Percentiles rank a stretch among this genome's conserved stretches.
Conservation (phyloP, 2,888 invertebrate species). For the Drosophila acutilabella region DNA sequence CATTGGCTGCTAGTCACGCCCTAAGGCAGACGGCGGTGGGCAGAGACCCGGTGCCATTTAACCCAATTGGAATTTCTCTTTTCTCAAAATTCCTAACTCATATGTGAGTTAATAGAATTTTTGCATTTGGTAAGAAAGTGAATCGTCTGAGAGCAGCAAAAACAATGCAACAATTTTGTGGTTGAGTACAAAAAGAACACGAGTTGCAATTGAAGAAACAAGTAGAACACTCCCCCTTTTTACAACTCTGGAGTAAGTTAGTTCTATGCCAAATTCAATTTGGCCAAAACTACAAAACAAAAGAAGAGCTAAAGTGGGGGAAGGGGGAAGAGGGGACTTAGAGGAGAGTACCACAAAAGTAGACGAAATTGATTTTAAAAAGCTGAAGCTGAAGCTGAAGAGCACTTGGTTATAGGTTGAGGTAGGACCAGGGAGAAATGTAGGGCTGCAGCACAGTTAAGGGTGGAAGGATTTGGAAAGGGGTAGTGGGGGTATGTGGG, state of each 20-base stretch:
- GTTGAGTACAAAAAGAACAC: slow-evolving; percentile 50
- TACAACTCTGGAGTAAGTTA: slow-evolving; percentile 20
- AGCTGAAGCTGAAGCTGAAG: slow-evolving; percentile 57
- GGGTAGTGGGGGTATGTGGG: slow-evolving; percentile 2
- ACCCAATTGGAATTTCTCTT: background rate
- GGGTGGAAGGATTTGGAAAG: background rate
- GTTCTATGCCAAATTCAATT: slow-evolving; percentile 77
- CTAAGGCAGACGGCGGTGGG: too few species aligned
- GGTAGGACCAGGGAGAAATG: slow-evolving; percentile 14
- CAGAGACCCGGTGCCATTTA: background rate
- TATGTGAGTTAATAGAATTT: slow-evolving; percentile 40
- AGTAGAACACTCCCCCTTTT: background rate
- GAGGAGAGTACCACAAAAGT: slow-evolving; percentile 56
- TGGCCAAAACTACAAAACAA: slow-evolving; percentile 74
- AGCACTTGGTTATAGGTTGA: slow-evolving; percentile 24
- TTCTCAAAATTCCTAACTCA: background rate
- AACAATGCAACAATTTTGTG: slow-evolving; percentile 69
- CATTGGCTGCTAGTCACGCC: too few species aligned
- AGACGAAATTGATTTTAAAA: slow-evolving; percentile 80
- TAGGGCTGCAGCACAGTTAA: slow-evolving; percentile 16
- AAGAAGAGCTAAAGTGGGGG: slow-evolving; percentile 11
- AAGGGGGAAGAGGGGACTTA: background rate
- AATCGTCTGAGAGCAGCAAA: slow-evolving; percentile 36
- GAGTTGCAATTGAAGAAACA: slow-evolving; percentile 62
- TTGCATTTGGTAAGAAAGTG: slow-evolving; percentile 39